phyloP scores from a whole-genome alignment of 1,140 invertebrate genomes.

The Drosophila kurseongensis region DNA sequence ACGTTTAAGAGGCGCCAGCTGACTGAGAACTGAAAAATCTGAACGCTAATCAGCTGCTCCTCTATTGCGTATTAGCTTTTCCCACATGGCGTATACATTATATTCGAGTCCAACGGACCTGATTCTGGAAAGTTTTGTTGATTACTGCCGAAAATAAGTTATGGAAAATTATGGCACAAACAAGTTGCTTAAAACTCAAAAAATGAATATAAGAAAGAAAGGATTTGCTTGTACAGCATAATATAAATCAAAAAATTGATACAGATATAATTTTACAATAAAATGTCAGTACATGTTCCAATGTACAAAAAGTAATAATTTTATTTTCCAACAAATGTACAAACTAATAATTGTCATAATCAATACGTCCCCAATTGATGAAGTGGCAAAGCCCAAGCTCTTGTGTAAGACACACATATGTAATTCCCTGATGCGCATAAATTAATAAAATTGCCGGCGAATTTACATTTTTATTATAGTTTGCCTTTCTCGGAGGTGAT shows the following conservation, averaged over 20 bases:
- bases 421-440: constrained; percentile 19
- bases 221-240: no score
- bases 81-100: constrained; percentile 14
- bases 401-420: constrained; percentile 6
- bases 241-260: no score
- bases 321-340: no score
- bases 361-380: neutral
- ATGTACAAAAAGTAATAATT: no score
- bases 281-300: no score
- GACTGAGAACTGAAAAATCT: constrained; percentile 45
- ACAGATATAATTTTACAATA: no score
- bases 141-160: constrained; percentile 1
- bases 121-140: constrained; percentile 56
- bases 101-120: constrained; percentile 1
- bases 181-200: neutral
- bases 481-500: constrained; percentile 27
- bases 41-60: constrained; percentile 36
- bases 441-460: constrained; percentile 17
- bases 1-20: constrained; percentile 32
- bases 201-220: neutral
- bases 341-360: neutral
- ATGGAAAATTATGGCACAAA: constrained; percentile 15
- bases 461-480: constrained; percentile 5
- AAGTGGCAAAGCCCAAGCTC: neutral
- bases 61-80: constrained; percentile 47